phyloP scores from a whole-genome alignment of 2,797 vertebrate species.

The Choloepus didactylus region DNA sequence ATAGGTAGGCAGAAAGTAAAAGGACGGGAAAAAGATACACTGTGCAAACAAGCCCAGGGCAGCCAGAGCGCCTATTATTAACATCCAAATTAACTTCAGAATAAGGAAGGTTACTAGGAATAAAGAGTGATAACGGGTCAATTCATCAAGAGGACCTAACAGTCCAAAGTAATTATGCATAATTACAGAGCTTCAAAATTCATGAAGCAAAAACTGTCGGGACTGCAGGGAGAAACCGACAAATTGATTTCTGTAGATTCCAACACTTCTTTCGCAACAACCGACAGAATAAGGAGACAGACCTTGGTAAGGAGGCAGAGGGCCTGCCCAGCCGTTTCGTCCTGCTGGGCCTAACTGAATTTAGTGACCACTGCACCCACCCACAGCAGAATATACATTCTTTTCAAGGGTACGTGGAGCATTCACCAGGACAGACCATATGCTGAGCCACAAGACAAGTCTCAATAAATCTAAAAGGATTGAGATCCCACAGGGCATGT shows the following conservation, averaged over 20 bases:
- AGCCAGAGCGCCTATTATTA: not conserved
- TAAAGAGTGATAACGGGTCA: not conserved
- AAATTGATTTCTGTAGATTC: not conserved
- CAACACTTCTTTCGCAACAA: not conserved
- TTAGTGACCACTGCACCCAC: not conserved
- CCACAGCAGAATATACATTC: not conserved
- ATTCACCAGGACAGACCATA: not conserved
- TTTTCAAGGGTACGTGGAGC: not conserved
- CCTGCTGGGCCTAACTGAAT: not conserved
- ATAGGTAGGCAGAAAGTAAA: not conserved
- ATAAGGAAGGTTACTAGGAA: not conserved
- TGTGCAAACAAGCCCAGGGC: not conserved
- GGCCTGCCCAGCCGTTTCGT: not conserved
- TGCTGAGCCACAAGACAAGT: not conserved
- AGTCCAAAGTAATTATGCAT: not conserved
- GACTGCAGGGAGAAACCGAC: constrained; percentile 30
- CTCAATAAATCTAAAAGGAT: constrained; percentile 38
- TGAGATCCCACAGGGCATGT: constrained; percentile 30
- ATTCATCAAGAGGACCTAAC: not conserved
- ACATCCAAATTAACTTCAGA: not conserved
- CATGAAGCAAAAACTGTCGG: constrained; percentile 14
- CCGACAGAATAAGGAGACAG: not conserved
- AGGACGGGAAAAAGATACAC: not conserved
- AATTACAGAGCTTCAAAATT: constrained; percentile 47
- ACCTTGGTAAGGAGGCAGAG: not conserved